Evolutionary conservation across 2,797 vertebrate genomes (phyloP).

Genomic region (Rhynchonycteris naso): DNA sequence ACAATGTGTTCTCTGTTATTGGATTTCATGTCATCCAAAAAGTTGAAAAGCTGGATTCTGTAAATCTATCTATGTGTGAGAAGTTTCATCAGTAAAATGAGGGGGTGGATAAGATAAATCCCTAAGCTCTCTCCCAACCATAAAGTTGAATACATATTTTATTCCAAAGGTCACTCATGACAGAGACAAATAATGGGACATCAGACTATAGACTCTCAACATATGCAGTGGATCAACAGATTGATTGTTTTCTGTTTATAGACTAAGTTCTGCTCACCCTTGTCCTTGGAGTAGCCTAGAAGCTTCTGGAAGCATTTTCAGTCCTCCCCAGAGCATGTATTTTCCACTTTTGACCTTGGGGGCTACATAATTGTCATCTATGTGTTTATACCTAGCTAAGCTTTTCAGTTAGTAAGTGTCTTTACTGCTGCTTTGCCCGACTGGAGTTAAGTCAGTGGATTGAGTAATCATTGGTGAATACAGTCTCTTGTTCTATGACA

Average conservation of each 20-base stretch:
- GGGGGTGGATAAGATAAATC: not conserved
- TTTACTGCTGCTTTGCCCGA: not conserved
- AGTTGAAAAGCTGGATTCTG: not conserved
- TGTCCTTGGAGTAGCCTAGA: not conserved
- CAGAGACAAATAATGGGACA: conserved; percentile 7
- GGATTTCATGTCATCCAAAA: not conserved
- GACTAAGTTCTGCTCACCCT: not conserved
- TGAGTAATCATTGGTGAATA: not conserved
- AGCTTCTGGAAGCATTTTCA: not conserved
- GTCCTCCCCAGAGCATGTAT: not conserved
- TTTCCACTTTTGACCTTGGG: conserved; percentile 34
- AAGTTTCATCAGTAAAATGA: not conserved
- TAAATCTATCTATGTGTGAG: not conserved
- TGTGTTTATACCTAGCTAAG: not conserved
- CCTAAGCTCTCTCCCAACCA: not conserved
- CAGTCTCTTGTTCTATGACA: not conserved
- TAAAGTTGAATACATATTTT: conserved; percentile 33
- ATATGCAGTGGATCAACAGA: not conserved
- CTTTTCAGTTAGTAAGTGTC: not conserved
- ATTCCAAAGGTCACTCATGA: conserved; percentile 28
- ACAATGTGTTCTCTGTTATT: not conserved
- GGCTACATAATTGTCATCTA: not conserved
- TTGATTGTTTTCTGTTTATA: not conserved
- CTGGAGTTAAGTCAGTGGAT: not conserved
- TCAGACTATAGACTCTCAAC: not conserved